Percentiles rank a stretch among this genome's conserved stretches.
phyloP scores from a whole-genome alignment of 2,888 invertebrate genomes.

The Amphipyra berbera region DNA sequence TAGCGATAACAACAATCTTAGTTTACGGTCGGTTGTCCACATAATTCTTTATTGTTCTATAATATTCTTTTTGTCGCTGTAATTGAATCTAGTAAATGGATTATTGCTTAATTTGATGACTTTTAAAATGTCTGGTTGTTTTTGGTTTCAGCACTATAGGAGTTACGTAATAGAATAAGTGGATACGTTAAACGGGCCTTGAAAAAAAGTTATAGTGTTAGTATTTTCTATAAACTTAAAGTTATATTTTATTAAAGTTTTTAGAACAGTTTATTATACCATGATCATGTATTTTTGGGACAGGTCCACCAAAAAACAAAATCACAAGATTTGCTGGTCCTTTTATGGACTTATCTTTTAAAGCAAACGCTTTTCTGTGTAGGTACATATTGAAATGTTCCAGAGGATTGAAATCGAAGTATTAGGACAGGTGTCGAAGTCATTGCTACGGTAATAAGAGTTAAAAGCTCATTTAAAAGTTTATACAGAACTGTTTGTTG shows the following conservation, averaged over 20 bases:
- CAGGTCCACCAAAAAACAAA: not conserved
- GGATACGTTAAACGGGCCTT: not conserved
- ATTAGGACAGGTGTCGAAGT: too few species aligned
- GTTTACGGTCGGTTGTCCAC: constrained; percentile 68
- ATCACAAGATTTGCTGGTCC: not conserved
- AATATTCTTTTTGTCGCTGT: constrained; percentile 62
- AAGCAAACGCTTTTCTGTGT: not conserved
- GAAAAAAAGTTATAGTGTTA: too few species aligned
- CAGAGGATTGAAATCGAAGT: too few species aligned
- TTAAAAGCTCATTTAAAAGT: too few species aligned
- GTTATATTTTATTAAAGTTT: too few species aligned
- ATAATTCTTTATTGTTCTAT: constrained; percentile 68
- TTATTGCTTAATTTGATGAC: constrained; percentile 46
- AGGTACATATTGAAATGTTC: too few species aligned
- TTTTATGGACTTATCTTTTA: too few species aligned
- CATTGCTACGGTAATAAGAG: too few species aligned
- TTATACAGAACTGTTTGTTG: too few species aligned
- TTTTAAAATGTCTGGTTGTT: constrained; percentile 21
- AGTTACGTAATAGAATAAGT: constrained; percentile 1
- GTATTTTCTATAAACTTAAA: too few species aligned
- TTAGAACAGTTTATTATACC: too few species aligned
- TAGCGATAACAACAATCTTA: constrained; percentile 69
- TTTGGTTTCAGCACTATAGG: constrained; percentile 16
- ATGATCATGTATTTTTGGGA: too few species aligned
- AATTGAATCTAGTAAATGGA: constrained; percentile 58